Evolutionary conservation across 2,888 invertebrate genomes (phyloP).

Genomic region (Eupithecia pulchellata): DNA sequence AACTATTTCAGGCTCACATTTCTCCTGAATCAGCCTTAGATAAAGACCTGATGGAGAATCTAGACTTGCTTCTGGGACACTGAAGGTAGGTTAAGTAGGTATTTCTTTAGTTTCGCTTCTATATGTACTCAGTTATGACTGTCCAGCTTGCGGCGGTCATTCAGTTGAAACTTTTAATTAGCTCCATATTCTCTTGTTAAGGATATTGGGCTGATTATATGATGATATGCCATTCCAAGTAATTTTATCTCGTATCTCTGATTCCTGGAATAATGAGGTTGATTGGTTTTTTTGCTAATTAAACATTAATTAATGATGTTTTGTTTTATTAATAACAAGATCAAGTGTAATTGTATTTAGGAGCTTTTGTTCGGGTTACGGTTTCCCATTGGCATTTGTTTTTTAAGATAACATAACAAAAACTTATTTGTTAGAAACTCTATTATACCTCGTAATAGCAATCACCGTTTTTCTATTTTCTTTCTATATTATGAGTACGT

Average conservation of each 20-base stretch:
- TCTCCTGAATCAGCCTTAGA: not conserved
- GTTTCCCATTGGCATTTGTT: not conserved
- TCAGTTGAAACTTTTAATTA: slow-evolving; percentile 73
- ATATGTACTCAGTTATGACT: not conserved
- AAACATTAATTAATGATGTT: slow-evolving; percentile 8
- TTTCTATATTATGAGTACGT: not conserved
- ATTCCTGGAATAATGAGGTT: slow-evolving; percentile 33
- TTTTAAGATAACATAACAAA: not conserved
- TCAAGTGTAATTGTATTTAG: not conserved
- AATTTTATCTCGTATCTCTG: slow-evolving; percentile 52
- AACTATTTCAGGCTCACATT: not conserved
- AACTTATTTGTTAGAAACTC: not conserved
- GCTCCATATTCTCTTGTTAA: slow-evolving; percentile 71
- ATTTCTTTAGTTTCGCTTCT: slow-evolving; percentile 22
- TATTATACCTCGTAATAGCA: not conserved
- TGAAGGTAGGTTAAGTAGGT: not conserved
- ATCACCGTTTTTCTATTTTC: not conserved
- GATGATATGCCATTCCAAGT: slow-evolving; percentile 55
- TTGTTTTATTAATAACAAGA: not conserved
- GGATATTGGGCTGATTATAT: slow-evolving; percentile 68
- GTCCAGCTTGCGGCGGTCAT: slow-evolving; percentile 58
- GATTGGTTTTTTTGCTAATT: slow-evolving; percentile 33
- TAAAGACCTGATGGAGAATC: not conserved
- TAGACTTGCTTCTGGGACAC: not conserved
- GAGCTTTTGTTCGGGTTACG: not conserved